phyloP scores from a whole-genome alignment of 2,113 vertebrate genomes.

The Gymnobelideus leadbeateri region DNA sequence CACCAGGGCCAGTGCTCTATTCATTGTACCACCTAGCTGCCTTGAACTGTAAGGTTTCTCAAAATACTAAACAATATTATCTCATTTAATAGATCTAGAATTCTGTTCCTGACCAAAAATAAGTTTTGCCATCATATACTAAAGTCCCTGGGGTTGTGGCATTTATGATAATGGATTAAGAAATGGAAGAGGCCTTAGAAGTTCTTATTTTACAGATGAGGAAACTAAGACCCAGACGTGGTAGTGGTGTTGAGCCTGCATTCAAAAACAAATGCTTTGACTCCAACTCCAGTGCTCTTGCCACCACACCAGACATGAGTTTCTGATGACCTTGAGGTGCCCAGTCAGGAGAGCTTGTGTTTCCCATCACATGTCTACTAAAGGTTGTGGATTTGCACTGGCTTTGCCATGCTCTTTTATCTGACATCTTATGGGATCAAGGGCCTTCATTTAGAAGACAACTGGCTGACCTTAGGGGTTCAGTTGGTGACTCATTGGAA shows the following conservation, averaged over 20 bases:
- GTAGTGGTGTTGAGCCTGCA: background rate
- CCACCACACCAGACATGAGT: background rate
- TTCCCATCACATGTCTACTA: background rate
- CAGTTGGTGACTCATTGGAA: background rate
- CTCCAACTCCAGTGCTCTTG: background rate
- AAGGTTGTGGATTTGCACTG: background rate
- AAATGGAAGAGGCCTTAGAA: background rate
- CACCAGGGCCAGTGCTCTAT: too few species aligned
- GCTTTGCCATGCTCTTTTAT: background rate
- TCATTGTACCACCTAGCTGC: too few species aligned
- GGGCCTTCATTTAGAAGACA: background rate
- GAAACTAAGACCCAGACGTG: background rate
- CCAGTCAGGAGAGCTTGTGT: background rate
- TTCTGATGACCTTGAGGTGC: background rate
- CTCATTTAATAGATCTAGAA: background rate
- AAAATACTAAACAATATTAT: background rate
- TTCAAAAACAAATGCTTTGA: background rate
- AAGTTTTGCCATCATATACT: background rate
- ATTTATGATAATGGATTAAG: background rate
- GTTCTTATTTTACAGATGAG: conserved; percentile 2
- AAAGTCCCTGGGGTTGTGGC: background rate
- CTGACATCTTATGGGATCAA: background rate
- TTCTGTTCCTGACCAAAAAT: background rate
- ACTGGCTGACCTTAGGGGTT: background rate
- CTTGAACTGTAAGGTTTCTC: background rate